phyloP scores from a whole-genome alignment of 2,888 invertebrate species.

The Dynastes tityus region DNA sequence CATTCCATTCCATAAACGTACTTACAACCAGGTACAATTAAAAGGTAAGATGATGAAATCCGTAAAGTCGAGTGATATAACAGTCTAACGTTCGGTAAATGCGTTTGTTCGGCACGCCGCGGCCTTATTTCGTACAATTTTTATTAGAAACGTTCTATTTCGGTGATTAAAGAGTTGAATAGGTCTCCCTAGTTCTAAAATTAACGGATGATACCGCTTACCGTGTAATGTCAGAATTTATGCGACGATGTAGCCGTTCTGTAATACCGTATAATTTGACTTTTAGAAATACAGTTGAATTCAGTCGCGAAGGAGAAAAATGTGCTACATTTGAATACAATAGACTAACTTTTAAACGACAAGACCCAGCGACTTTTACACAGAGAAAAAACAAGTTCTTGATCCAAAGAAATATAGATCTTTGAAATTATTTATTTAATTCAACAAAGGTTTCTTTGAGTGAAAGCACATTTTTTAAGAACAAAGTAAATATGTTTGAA shows the following conservation, averaged over 20 bases:
- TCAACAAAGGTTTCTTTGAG: no score
- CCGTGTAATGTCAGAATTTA: not conserved
- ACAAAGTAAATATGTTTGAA: no score
- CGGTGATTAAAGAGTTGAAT: not conserved
- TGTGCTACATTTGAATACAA: constrained; percentile 25
- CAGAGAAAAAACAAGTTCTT: no score
- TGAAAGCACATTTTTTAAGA: no score
- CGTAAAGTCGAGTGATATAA: not conserved
- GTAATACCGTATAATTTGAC: not conserved
- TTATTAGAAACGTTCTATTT: constrained; percentile 3
- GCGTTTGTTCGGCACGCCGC: not conserved
- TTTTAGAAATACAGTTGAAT: not conserved
- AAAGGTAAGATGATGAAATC: not conserved
- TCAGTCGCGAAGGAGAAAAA: not conserved
- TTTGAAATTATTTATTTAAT: no score
- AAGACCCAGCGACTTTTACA: no score
- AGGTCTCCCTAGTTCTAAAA: not conserved
- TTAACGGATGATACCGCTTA: not conserved
- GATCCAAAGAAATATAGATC: no score
- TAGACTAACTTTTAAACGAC: not conserved
- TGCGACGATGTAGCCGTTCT: not conserved
- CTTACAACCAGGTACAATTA: not conserved
- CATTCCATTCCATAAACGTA: constrained; percentile 2
- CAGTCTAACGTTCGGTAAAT: not conserved
- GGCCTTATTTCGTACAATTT: not conserved